Evolutionary conservation across 2,113 vertebrate genomes (phyloP), one percentile per base, ranked within the genome.

Genomic region (Lucifuga dentata): DNA sequence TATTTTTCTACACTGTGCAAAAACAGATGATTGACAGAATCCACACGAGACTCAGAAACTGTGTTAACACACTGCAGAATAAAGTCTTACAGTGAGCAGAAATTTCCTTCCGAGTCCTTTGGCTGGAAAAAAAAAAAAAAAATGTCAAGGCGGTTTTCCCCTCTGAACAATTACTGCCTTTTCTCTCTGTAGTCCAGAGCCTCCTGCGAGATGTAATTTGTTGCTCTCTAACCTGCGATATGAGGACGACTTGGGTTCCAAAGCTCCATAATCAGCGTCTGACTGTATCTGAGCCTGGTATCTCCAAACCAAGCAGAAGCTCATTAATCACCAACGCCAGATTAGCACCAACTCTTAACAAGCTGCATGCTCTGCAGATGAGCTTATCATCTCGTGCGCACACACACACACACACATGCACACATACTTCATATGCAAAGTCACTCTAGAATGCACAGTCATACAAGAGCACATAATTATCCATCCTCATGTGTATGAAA

Each of bases 321-420:
- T 57, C 76, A 43, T 73, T 66, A 78, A 66, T 75, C 41, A n/a
- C 23, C 35, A n/a, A 65, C 3, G 10, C 39, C 26, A 49, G 26
- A 3, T 15, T 1, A 2, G 32, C 8, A 63, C 3, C 0, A 5
- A 32, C 17, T 20, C 24, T 40, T 64, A 26, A 63, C 36, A 2
- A 2, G 12, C 53, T 53, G 29, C 21, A n/a, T 60, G 2, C 32
- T 52, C 67, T 20, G 11, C 50, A 57, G 2, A 6, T 0, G 7
- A 0, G 43, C 52, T 76, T 48, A 70, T 65, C 53, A 24, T 3
- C 33, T 5, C 11, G 24, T n/a, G 21, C 16, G 4, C 20, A 36
- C 36, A 40, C 43, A 55, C 33, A 39, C 21, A 21, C 44, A 51
- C 36, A 33, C 5, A 21, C 32, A 46, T 3, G 35, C 23, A 35